These are phyloP conservation scores for Cydia fagiglandana DNA, from an alignment of 1,140 invertebrate genomes.

Conservation along the genomic window DNA sequence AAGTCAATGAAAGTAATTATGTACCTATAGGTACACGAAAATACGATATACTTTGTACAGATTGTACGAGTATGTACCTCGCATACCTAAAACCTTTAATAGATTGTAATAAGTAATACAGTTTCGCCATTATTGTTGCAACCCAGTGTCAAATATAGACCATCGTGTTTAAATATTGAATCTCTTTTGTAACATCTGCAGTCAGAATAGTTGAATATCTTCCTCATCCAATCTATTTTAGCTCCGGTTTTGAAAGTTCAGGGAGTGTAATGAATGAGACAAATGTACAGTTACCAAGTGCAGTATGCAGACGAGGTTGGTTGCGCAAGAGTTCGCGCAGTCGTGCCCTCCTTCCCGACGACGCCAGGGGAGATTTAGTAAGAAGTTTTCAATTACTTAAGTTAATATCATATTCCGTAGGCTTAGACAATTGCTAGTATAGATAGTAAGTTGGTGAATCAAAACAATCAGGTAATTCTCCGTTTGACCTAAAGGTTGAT, in stretches of 20 bases:
- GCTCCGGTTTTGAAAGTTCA: constrained; percentile 10
- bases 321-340: constrained; percentile 29
- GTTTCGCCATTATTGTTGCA: neutral
- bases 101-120: no score
- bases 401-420: no score
- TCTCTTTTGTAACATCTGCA: constrained; percentile 12
- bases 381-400: neutral
- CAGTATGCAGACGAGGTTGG: constrained; percentile 29
- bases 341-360: neutral
- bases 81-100: no score
- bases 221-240: constrained; percentile 12
- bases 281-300: constrained; percentile 28
- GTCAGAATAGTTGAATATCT: constrained; percentile 21
- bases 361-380: neutral
- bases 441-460: no score
- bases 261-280: constrained; percentile 17
- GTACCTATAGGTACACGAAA: no score
- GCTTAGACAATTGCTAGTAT: no score
- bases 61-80: no score
- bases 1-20: no score
- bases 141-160: neutral
- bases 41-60: no score
- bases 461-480: no score
- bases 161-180: neutral
- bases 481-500: no score